Percentiles rank a stretch among this genome's conserved stretches.
Evolutionary conservation across 2,113 vertebrate species (phyloP).

Genomic region (Brachyhypopomus gauderio): DNA sequence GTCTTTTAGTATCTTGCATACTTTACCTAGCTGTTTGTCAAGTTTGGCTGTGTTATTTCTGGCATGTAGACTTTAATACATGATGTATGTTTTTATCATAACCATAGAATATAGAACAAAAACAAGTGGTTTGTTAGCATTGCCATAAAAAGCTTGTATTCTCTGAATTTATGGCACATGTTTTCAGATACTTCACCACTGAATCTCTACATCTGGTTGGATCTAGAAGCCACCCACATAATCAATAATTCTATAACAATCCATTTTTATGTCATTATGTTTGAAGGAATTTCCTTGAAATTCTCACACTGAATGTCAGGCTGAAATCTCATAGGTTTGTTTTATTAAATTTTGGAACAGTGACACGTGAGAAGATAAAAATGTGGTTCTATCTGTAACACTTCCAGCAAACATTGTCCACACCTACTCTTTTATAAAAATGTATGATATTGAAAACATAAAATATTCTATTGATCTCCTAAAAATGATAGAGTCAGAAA

Average conservation of each 20-base stretch:
- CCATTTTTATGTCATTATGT: background rate
- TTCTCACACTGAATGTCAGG: slow-evolving; percentile 16
- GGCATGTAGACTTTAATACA: no score
- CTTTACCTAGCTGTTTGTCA: background rate
- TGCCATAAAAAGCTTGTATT: no score
- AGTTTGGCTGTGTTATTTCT: no score
- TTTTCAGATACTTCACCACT: no score
- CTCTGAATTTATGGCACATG: no score
- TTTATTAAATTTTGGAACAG: slow-evolving; percentile 6
- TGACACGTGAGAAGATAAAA: slow-evolving; percentile 33
- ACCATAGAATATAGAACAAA: no score
- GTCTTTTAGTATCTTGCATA: background rate
- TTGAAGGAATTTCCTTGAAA: background rate
- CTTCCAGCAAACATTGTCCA: background rate
- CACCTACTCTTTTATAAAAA: slow-evolving; percentile 41
- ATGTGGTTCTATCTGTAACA: slow-evolving; percentile 2
- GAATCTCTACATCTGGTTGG: background rate
- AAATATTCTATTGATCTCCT: background rate
- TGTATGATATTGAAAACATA: background rate
- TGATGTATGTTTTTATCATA: no score
- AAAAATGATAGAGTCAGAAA: background rate
- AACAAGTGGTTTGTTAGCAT: no score
- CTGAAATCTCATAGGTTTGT: background rate
- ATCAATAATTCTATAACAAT: no score
- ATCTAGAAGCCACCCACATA: background rate